Evolutionary conservation across 2,797 vertebrate species (phyloP), one percentile per base, ranked within the genome.

Genomic region (Coracias cyanogaster): DNA sequence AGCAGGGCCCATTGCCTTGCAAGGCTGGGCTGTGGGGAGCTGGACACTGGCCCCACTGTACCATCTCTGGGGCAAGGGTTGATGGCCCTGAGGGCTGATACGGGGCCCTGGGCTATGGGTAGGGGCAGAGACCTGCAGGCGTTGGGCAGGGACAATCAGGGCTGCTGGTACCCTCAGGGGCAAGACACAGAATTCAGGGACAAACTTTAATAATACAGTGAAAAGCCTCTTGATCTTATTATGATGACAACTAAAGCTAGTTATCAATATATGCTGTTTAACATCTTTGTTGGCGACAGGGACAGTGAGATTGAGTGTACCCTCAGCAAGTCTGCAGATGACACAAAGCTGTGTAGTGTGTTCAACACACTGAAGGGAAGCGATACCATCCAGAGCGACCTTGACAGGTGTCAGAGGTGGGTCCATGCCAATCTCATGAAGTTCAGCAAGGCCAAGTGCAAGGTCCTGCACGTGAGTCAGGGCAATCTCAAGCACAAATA

Each of bases 1-100:
- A 18, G 54, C 31, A 55, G 8, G 4, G 0, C 3, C 46, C 10
- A 4, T 20, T 25, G 13, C 13, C 0, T 0, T 28, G 22, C 16
- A 31, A 10, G 9, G 9, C 5, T 46, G 25, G 17, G 5, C 35
- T 24, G 21, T n/a, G 25, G 5, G 48, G 19, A 49, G 9, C 10
- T 46, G 29, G 26, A 70, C 37, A 21, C 5, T 0, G 2, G 8
- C 12, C 22, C 24, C 33, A 31, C 19, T 71, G 12, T 12, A 19
- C 2, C 9, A 2, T 41, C 2, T 1, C 4, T 54, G 46, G 17
- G 28, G 10, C 20, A 41, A 29, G 14, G 26, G 4, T 15, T 86
- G 39, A 19, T 9, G 31, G 33, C 28, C 15, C 7, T 3, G 1
- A 11, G 11, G 26, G 13, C 8, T 16, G 24, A 43, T 20, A 9